Conservation (phyloP, 2,888 invertebrate species). For the Crocallis elinguaria region DNA sequence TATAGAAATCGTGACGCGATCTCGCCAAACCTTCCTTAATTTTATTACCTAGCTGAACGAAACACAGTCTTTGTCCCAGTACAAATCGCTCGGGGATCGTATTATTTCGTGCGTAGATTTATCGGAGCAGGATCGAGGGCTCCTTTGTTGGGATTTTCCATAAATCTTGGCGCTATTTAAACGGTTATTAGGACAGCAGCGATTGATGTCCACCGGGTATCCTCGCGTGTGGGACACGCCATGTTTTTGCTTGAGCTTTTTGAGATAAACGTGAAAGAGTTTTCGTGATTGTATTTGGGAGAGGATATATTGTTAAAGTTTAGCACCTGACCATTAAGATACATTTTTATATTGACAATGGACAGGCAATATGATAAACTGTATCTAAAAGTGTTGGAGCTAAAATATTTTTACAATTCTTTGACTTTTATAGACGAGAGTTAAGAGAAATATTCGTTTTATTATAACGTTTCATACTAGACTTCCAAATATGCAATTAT, state of each 20-base stretch:
- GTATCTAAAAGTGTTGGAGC: too few relatives aligned
- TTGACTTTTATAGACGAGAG: too few relatives aligned
- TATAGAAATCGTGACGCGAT: constrained; percentile 26
- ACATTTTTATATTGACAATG: too few relatives aligned
- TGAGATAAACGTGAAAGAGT: constrained; percentile 5
- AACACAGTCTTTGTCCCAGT: constrained; percentile 73
- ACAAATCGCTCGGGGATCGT: constrained; percentile 78
- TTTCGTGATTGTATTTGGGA: not conserved
- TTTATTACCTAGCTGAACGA: constrained; percentile 67
- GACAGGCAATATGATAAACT: too few relatives aligned
- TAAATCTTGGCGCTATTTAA: constrained; percentile 81
- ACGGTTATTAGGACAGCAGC: constrained; percentile 79
- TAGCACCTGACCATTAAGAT: not conserved
- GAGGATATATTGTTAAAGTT: not conserved
- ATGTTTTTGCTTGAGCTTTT: constrained; percentile 41
- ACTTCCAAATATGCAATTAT: constrained; percentile 11
- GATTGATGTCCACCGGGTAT: constrained; percentile 70
- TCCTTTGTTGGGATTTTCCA: constrained; percentile 79
- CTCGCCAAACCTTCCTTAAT: constrained; percentile 51
- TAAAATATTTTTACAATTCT: too few relatives aligned
- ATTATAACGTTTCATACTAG: not conserved
- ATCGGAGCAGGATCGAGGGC: constrained; percentile 73
- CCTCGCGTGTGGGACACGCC: constrained; percentile 52
- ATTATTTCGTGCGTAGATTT: constrained; percentile 82
- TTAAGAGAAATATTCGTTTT: too few relatives aligned